Evolutionary conservation across 2,113 vertebrate species (phyloP).

Genomic region (Eupsittula cactorum): DNA sequence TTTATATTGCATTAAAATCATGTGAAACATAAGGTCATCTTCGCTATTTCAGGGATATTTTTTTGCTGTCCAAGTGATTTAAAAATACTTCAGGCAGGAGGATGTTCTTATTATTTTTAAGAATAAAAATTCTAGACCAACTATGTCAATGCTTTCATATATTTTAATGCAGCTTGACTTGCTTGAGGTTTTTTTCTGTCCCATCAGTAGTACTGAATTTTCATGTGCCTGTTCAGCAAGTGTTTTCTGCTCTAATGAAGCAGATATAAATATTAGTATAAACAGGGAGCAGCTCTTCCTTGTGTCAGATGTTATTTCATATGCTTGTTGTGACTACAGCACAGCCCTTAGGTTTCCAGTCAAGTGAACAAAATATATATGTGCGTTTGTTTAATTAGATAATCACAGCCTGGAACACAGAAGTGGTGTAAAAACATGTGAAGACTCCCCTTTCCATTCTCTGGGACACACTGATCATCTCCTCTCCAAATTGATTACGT

Average conservation of each 20-base stretch:
- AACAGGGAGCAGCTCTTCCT: not conserved
- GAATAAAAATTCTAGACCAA: not conserved
- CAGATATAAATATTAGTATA: not conserved
- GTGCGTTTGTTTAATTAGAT: not conserved
- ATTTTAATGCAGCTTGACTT: not conserved
- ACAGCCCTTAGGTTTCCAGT: not conserved
- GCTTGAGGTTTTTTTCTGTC: not conserved
- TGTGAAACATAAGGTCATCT: not conserved
- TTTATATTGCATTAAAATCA: not conserved
- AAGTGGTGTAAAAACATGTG: not conserved
- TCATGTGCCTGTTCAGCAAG: not conserved
- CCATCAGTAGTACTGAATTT: not conserved
- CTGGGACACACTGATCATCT: not conserved
- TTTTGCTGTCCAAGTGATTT: not conserved
- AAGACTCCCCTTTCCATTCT: not conserved
- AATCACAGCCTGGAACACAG: not conserved
- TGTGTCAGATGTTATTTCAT: not conserved
- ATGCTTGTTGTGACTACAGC: not conserved
- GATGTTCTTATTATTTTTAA: not conserved
- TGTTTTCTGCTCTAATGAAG: not conserved
- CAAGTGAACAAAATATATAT: not conserved
- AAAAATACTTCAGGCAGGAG: not conserved
- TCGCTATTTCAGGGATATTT: not conserved
- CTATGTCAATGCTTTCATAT: not conserved
- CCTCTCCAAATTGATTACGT: not conserved